A percentile compares a stretch with the other conserved stretches of the same genome.
Evolutionary conservation across 2,888 invertebrate species (phyloP).

Genomic region (Brassicogethes aeneus): DNA sequence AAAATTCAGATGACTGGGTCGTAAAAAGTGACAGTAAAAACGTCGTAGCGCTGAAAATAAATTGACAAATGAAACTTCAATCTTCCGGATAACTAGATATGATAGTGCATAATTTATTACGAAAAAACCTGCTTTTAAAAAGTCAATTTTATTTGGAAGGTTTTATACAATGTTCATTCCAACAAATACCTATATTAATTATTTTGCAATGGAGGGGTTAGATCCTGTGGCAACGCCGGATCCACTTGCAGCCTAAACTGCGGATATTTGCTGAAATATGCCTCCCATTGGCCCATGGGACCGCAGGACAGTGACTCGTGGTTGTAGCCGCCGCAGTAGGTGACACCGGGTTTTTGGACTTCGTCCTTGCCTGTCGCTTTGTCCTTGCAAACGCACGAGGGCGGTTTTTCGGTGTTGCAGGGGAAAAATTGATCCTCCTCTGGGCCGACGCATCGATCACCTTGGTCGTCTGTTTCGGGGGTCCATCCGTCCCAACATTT

Average conservation of each 20-base stretch:
- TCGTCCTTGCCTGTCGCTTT: background rate
- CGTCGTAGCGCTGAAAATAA: constrained; percentile 24
- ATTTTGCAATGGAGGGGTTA: too few relatives aligned
- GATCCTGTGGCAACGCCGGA: background rate
- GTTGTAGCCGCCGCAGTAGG: background rate
- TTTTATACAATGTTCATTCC: too few relatives aligned
- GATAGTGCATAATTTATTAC: too few relatives aligned
- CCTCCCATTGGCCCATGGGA: background rate
- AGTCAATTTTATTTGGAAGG: too few relatives aligned
- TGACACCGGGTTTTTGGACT: background rate
- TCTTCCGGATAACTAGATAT: too few relatives aligned
- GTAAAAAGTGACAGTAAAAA: constrained; percentile 22
- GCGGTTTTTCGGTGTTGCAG: background rate
- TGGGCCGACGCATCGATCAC: background rate
- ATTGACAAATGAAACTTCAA: constrained; percentile 33
- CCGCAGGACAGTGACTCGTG: background rate
- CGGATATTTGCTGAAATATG: background rate
- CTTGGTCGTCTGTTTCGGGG: background rate
- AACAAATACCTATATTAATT: too few relatives aligned
- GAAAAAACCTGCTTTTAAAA: too few relatives aligned
- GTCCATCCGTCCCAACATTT: constrained; percentile 1
- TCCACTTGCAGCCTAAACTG: background rate
- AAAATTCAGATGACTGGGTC: too few relatives aligned
- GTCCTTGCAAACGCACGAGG: background rate
- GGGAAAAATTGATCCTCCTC: background rate